phyloP scores from a whole-genome alignment of 2,888 invertebrate species.

The Lasioglossum morio region DNA sequence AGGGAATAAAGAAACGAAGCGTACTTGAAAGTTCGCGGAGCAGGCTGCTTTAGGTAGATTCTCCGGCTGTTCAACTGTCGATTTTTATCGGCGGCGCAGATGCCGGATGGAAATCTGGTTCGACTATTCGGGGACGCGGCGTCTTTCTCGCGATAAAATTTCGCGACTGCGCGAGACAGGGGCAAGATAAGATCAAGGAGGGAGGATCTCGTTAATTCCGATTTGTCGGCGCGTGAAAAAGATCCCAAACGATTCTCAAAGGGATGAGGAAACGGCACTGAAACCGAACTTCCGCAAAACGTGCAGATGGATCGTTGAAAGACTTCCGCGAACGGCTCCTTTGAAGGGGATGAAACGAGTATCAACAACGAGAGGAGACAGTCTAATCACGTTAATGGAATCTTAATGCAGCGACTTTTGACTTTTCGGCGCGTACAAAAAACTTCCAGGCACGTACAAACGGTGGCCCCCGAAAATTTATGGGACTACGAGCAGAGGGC shows the following conservation, averaged over 20 bases:
- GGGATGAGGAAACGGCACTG: not conserved
- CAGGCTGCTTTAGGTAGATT: not conserved
- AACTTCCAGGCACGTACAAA: constrained; percentile 45
- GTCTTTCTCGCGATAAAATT: constrained; percentile 15
- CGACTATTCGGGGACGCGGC: not conserved
- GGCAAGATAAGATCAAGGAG: constrained; percentile 8
- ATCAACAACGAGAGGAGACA: constrained; percentile 14
- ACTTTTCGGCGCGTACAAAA: constrained; percentile 43
- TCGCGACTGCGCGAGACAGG: not conserved
- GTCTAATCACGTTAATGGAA: constrained; percentile 68
- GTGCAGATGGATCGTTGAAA: not conserved
- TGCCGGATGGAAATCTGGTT: not conserved
- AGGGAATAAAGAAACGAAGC: not conserved
- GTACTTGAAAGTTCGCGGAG: not conserved
- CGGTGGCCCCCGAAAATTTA: constrained; percentile 55
- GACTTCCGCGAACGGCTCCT: not conserved
- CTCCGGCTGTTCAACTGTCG: not conserved
- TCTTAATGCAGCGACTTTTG: constrained; percentile 58
- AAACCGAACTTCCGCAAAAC: constrained; percentile 25
- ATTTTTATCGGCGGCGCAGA: constrained; percentile 12
- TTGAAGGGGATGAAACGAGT: constrained; percentile 19
- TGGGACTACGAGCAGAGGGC: constrained; percentile 37
- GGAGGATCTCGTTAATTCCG: constrained; percentile 23
- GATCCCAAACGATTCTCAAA: not conserved
- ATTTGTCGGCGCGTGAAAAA: not conserved